Base-by-base conservation (phyloP, 2,888 invertebrate genomes). In the Ormyrus nitidulus region DNA sequence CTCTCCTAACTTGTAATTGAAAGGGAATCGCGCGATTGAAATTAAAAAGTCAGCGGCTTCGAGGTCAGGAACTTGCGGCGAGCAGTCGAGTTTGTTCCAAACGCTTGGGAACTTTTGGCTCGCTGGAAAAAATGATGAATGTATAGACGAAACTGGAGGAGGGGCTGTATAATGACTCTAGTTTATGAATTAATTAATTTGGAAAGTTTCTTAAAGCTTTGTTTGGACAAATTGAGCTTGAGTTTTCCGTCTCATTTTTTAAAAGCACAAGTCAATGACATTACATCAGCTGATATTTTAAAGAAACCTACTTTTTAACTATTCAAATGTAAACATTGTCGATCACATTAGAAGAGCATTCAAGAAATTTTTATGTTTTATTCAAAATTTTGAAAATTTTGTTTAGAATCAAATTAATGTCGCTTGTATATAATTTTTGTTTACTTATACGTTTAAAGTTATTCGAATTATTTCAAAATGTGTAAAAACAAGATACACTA, bases 71-170 rank as follows among this genome's bases (percentile, higher is more conserved):
- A 77, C 59, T 79, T 70, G 11, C 53, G 51, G 64, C 71, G 70
- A 34, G 34, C 19, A 73, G 56, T 69, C 46, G 58, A 66, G 75
- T 61, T 76, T 13, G 71, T 75, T 75, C 46, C 53, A 34, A 53
- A 61, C 54, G 61, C 62, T 53, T 58, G 11, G 53, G 53, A 79
- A 76, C 56, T 77, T 34, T 34, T 72, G 19, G 61, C 49, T 74
- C 51, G 34, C 34, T n/a, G 78, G 84, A 84, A 77, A 80, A 73
- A 83, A 83, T 80, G 77, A 82, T 73, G 72, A 79, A 75, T 49
- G 69, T 78, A 34, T 34, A 65, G 64, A 59, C 11, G 59, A 53
- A 9, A 44, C 8, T 9, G 8, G 10, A 34, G 11, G 10, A 49
- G n/a, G 11, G 56, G 9, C 56, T 64, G 34, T 53, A 51, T 71